Percentiles rank a stretch among this genome's conserved stretches.
Conservation (phyloP, 2,888 invertebrate genomes). For the Bellardia bayeri region DNA sequence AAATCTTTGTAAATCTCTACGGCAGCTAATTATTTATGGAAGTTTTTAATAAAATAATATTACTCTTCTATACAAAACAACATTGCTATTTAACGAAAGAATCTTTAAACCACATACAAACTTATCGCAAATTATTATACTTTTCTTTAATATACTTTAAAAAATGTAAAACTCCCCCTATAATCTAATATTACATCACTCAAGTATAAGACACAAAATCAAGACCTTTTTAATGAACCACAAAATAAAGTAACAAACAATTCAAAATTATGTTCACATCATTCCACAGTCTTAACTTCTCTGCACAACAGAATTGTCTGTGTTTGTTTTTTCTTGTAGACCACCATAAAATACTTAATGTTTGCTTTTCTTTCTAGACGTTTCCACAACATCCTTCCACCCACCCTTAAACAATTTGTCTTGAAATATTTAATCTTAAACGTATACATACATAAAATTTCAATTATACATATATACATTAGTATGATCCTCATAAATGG, state of each 20-base stretch:
- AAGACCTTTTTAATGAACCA: conserved; percentile 51
- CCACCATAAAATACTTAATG: conserved; percentile 36
- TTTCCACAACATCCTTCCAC: neutral
- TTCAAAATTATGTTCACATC: conserved; percentile 42
- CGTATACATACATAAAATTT: neutral
- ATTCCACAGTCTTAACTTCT: neutral
- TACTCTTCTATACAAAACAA: too few relatives aligned
- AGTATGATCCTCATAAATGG: too few relatives aligned
- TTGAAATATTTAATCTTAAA: conserved; percentile 24
- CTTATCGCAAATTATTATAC: too few relatives aligned
- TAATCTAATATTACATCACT: neutral
- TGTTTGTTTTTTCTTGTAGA: conserved; percentile 18
- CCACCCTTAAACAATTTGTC: conserved; percentile 5
- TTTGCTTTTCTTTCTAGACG: conserved; percentile 28
- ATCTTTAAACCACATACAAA: too few relatives aligned
- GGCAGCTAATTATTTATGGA: too few relatives aligned
- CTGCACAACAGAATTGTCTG: neutral
- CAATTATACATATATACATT: neutral
- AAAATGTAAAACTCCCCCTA: neutral
- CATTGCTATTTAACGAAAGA: too few relatives aligned
- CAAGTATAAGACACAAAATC: conserved; percentile 19
- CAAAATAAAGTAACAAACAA: conserved; percentile 54
- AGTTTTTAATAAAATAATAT: too few relatives aligned
- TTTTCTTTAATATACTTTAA: too few relatives aligned
- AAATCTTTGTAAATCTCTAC: too few relatives aligned